Evolutionary conservation across 2,797 vertebrate genomes (phyloP).

Genomic region (Mus caroli): DNA sequence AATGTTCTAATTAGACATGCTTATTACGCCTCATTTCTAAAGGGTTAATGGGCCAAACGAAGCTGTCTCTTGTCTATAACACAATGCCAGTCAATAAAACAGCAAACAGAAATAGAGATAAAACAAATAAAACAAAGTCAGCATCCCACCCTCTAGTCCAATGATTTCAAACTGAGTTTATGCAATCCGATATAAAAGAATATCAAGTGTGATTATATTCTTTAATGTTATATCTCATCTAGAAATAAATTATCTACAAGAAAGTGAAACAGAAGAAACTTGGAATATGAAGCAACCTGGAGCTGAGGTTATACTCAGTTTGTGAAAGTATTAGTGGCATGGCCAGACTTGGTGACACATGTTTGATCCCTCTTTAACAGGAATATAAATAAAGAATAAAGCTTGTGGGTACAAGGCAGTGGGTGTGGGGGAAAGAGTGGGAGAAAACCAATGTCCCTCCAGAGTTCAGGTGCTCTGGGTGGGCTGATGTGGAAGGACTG

Average conservation of each 20-base stretch:
- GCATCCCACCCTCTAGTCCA: slow-evolving; percentile 25
- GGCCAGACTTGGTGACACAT: not conserved
- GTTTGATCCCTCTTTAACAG: not conserved
- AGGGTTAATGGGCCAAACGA: not conserved
- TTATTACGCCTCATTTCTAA: slow-evolving; percentile 26
- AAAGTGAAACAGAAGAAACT: slow-evolving; percentile 35
- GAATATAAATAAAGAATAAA: not conserved
- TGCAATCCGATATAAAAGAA: slow-evolving; percentile 52
- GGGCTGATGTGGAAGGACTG: too few species aligned
- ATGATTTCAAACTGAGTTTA: slow-evolving; percentile 64
- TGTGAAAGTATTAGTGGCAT: not conserved
- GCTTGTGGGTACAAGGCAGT: not conserved
- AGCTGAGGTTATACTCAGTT: not conserved
- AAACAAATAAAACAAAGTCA: not conserved
- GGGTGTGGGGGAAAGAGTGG: too few species aligned
- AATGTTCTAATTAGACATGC: not conserved
- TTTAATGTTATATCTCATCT: slow-evolving; percentile 51
- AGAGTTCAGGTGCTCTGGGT: too few species aligned
- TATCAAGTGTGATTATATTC: not conserved
- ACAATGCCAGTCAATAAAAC: not conserved
- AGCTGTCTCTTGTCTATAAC: not conserved
- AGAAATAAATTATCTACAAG: slow-evolving; percentile 54
- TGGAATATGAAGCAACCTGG: slow-evolving; percentile 37
- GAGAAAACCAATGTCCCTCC: too few species aligned
- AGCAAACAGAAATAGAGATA: not conserved